Evolutionary conservation across 2,888 invertebrate species (phyloP), one percentile per base, ranked within the genome.

Genomic region (Ptilodon capucinus): DNA sequence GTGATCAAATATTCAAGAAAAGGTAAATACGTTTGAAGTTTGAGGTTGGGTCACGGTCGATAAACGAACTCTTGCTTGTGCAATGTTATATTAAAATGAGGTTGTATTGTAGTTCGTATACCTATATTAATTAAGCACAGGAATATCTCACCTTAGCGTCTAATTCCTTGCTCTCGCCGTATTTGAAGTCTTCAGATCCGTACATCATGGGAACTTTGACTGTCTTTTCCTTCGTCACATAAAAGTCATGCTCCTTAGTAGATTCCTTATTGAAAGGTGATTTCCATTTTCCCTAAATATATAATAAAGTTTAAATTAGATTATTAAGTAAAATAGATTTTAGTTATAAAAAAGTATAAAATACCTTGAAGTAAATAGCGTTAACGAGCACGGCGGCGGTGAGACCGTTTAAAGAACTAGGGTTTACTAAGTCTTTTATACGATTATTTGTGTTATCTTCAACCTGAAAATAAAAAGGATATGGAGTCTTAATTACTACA

Each of bases 351-450:
- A 13, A 13, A 14, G 6, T 32, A 14, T 32, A 4, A 32, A 14
- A 14, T 68, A 92, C 93, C 88, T 97, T 97, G 84, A 97, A 97
- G 75, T 97, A 96, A 38, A 97, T 93, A 0, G 97, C 97, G 77
- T 97, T 97, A 1, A 96, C 93, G 6, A 97, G 91, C 1, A 97
- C 92, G 54, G 95, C 84, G 35, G 92, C 86, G 0, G 96, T 96
- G 0, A 70, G 53, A 0, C 8, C 30, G 63, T 80, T 65, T 1
- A 97, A 69, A 52, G 86, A 76, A 17, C 80, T 86, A 0, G 93
- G 42, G 0, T 84, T 68, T 35, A 99, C 86, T 9, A 99, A 88
- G 60, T 88, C 64, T 54, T 87, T 85, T 49, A 90, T 89, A 46
- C 76, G 81, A 23, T 86, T 56, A 54, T 87, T 87, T 2, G 90